Evolutionary conservation across 2,888 invertebrate species (phyloP).

Genomic region (Cephalotes varians): DNA sequence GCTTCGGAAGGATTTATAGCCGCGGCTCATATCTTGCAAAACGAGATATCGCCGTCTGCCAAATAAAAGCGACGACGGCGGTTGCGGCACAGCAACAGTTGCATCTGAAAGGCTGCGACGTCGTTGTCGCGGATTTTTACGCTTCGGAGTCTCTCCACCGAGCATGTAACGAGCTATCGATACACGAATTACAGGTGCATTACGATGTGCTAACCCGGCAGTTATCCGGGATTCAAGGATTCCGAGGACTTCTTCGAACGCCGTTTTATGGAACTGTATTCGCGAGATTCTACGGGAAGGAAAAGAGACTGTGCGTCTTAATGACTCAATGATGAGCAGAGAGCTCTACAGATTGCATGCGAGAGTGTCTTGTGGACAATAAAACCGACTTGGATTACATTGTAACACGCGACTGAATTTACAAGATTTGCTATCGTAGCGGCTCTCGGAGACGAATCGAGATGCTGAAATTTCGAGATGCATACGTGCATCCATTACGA

Average conservation of each 20-base stretch:
- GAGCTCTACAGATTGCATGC: conserved; percentile 4
- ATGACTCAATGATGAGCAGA: neutral
- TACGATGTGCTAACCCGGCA: neutral
- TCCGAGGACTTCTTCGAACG: neutral
- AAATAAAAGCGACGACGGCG: conserved; percentile 26
- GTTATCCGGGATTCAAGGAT: neutral
- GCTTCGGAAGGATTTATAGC: conserved; percentile 42
- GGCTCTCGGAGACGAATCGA: neutral
- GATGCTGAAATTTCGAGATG: conserved; percentile 1
- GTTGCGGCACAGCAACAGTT: conserved; percentile 47
- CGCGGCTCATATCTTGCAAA: conserved; percentile 33
- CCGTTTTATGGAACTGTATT: conserved; percentile 4
- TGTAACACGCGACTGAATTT: conserved; percentile 27
- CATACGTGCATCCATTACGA: conserved; percentile 5
- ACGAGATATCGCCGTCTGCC: conserved; percentile 46
- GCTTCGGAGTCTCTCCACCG: neutral
- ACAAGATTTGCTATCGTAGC: conserved; percentile 23
- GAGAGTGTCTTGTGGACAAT: conserved; percentile 28
- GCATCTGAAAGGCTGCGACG: conserved; percentile 37
- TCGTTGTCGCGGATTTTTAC: conserved; percentile 5
- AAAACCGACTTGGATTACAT: conserved; percentile 35
- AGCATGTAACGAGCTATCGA: conserved; percentile 30
- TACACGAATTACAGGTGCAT: conserved; percentile 21
- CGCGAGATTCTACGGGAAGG: neutral
- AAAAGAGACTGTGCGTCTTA: neutral